phyloP scores from a whole-genome alignment of 2,113 vertebrate genomes.

The Danionella cerebrum region DNA sequence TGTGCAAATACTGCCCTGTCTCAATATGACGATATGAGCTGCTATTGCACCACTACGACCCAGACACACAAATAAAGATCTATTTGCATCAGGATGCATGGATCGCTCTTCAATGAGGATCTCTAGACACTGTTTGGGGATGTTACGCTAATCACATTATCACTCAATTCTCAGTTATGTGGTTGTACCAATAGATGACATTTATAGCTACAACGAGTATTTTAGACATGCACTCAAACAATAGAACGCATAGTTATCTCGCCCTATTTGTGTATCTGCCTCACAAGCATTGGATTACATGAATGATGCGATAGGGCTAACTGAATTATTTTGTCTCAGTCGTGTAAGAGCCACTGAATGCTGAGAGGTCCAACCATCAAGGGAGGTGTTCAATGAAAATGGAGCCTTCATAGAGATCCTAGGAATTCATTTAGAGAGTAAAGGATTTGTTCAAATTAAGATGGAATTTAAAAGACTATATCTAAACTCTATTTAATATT shows the following conservation, averaged over 20 bases:
- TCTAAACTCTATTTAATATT: too few species aligned
- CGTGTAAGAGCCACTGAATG: background rate
- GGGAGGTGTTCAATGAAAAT: constrained; percentile 29
- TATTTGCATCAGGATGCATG: background rate
- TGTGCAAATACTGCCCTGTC: too few species aligned
- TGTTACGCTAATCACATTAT: background rate
- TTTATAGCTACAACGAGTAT: background rate
- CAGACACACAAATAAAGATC: background rate
- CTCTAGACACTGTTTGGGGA: background rate
- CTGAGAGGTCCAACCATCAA: constrained; percentile 17
- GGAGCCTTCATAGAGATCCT: too few species aligned
- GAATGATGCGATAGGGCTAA: constrained; percentile 19
- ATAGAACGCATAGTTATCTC: constrained; percentile 5
- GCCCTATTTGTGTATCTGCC: background rate
- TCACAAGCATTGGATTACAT: constrained; percentile 16
- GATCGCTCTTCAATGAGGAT: background rate
- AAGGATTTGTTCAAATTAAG: too few species aligned
- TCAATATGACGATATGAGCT: background rate
- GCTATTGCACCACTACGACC: background rate
- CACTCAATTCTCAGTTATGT: background rate
- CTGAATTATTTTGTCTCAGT: constrained; percentile 17
- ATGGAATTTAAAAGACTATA: too few species aligned
- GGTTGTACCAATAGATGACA: constrained; percentile 6
- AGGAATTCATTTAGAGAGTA: constrained; percentile 18
- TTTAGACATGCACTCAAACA: constrained; percentile 1